Evolutionary conservation across 2,113 vertebrate species (phyloP), one percentile per base, ranked within the genome.

Genomic region (Hydropotes inermis): DNA sequence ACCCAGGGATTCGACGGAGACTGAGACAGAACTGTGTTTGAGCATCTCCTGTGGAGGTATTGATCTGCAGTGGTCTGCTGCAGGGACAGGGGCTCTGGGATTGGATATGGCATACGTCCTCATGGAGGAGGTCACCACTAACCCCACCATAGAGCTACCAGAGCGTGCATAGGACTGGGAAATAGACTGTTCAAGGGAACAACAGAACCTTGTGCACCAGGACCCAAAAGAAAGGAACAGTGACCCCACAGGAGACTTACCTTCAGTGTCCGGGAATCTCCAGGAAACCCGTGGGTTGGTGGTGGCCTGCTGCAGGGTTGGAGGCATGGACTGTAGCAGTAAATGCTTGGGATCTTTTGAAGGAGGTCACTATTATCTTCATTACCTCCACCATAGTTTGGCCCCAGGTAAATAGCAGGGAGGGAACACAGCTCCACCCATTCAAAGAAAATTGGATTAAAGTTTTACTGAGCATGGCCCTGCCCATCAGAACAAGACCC

Each of bases 201-300:
- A n/a, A 36, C 64, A 36, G 33, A 67, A 4, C 33, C 17, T 67
- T 67, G 33, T 67, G 33, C n/a, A 67, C 33, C 16, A 67, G 33
- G 33, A 67, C 19, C 19, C 33, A n/a, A 2, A 8, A 67, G 33
- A 21, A 36, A 67, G 61, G 30, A 67, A 19, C 61, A n/a, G 2
- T 67, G 61, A n/a, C 16, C 16, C 33, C 16, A 19, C 61, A 64
- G 30, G 61, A 64, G 30, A n/a, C 28, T 67, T 67, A 67, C 16
- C 17, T 67, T 67, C 33, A 33, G 8, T 67, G 33, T n/a, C 33
- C n/a, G 17, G 64, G 64, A 67, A n/a, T 67, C 33, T 67, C 64
- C 33, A n/a, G 64, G 0, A 0, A 67, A 36, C 2, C 19, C 2
- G 1, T 36, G 64, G 8, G 4, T 19, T 10, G 33, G 33, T 67